A percentile compares a stretch with the other conserved stretches of the same genome.
Evolutionary conservation across 2,113 vertebrate genomes (phyloP).

Genomic region (Microcebus lehilahytsara): DNA sequence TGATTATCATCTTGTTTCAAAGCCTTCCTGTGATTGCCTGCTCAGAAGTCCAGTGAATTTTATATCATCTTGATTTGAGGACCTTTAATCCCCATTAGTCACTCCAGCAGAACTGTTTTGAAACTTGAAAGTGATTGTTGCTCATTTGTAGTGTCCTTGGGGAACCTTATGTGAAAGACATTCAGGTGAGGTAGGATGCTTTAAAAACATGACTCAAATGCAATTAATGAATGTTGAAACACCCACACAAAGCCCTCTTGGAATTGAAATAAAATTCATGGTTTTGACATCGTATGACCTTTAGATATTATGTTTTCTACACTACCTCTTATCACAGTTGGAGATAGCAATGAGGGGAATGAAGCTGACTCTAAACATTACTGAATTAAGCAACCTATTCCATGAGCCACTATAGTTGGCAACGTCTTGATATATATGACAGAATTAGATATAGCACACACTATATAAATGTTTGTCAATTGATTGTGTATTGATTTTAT

Average conservation of each 20-base stretch:
- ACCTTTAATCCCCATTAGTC: slow-evolving; percentile 58
- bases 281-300: slow-evolving; percentile 44
- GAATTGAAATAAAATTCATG: slow-evolving; percentile 45
- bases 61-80: slow-evolving; percentile 36
- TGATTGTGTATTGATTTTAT: slow-evolving; percentile 7
- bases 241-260: neutral
- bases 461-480: slow-evolving; percentile 1
- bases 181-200: slow-evolving; percentile 17
- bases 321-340: slow-evolving; percentile 17
- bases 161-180: slow-evolving; percentile 43
- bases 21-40: neutral
- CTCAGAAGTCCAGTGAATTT: slow-evolving; percentile 49
- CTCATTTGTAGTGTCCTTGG: slow-evolving; percentile 62
- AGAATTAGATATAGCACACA: neutral
- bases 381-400: neutral
- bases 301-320: slow-evolving; percentile 46
- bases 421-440: neutral
- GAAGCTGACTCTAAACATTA: neutral
- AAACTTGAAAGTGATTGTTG: slow-evolving; percentile 54
- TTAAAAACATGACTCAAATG: slow-evolving; percentile 37
- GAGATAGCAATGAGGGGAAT: slow-evolving; percentile 21
- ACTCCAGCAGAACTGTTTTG: slow-evolving; percentile 45
- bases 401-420: neutral
- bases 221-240: slow-evolving; percentile 53
- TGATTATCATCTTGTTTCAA: slow-evolving; percentile 47